Percentiles rank a stretch among this genome's conserved stretches.
Conservation (phyloP, 2,113 vertebrate species). For the Semicossyphus pulcher region DNA sequence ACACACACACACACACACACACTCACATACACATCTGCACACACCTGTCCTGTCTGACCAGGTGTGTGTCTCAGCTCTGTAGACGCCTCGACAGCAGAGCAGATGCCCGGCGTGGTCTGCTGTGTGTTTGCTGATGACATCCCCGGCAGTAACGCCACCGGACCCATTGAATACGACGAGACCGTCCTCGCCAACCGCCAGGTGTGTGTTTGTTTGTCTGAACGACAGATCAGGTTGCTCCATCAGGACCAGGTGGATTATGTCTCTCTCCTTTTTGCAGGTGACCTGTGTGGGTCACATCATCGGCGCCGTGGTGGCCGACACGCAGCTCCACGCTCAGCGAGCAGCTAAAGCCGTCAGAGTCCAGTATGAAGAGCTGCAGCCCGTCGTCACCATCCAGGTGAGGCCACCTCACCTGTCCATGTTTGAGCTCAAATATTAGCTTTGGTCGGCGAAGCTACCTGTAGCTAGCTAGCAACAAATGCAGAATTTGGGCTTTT, state of each 20-base stretch:
- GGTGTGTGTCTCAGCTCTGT: constrained; percentile 83
- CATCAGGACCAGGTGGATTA: background rate
- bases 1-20: constrained; percentile 9
- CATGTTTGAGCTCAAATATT: too few species aligned
- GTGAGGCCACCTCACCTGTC: constrained; percentile 70
- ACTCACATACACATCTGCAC: background rate
- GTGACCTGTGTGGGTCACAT: constrained; percentile 96
- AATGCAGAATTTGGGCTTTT: too few species aligned
- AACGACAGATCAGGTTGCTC: background rate
- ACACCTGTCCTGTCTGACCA: constrained; percentile 12
- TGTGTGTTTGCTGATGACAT: constrained; percentile 89
- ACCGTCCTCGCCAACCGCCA: constrained; percentile 87
- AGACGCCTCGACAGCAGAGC: constrained; percentile 84
- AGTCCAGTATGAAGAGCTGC: constrained; percentile 91
- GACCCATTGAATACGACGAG: constrained; percentile 85
- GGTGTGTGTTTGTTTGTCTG: constrained; percentile 59
- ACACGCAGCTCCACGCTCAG: constrained; percentile 92
- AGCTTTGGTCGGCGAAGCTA: too few species aligned
- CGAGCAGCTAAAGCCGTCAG: constrained; percentile 89
- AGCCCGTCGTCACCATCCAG: constrained; percentile 91
- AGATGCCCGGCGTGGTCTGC: constrained; percentile 86
- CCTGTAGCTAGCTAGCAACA: too few species aligned
- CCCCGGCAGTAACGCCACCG: constrained; percentile 89
- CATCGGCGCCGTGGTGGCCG: constrained; percentile 91
- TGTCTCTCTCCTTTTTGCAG: constrained; percentile 65